Conservation (phyloP, 1,140 invertebrate genomes). For the Zophobas atratus region DNA sequence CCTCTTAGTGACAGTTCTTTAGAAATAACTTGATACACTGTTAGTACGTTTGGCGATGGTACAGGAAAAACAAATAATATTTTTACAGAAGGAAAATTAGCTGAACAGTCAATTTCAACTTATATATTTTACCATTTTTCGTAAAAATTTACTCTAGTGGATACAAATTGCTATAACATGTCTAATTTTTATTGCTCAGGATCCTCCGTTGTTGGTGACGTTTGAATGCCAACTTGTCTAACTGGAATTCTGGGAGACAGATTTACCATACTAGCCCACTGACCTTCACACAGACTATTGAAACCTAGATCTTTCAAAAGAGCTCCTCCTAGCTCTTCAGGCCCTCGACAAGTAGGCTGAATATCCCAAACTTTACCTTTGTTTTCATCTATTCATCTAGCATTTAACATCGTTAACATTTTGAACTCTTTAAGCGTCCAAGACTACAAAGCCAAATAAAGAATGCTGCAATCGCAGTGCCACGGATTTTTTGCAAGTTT, state of each 20-base stretch:
- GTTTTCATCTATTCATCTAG: constrained; percentile 78
- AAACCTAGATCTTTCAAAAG: constrained; percentile 81
- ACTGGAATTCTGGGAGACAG: constrained; percentile 77
- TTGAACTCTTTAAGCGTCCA: constrained; percentile 62
- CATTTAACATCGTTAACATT: constrained; percentile 49
- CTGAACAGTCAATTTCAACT: background rate
- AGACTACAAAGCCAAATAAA: constrained; percentile 79
- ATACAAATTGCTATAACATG: no score
- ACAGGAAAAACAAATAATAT: background rate
- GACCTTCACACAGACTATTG: constrained; percentile 84
- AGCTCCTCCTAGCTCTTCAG: constrained; percentile 80
- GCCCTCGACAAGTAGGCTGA: constrained; percentile 82
- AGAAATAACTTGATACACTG: background rate
- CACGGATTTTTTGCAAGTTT: constrained; percentile 88
- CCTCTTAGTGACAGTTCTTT: background rate
- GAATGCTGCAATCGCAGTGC: constrained; percentile 87
- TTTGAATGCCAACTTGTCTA: constrained; percentile 46
- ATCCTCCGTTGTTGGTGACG: constrained; percentile 22
- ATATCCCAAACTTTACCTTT: constrained; percentile 81
- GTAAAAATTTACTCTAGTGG: no score
- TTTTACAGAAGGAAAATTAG: background rate
- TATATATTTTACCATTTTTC: no score
- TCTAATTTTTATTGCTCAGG: background rate
- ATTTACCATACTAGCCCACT: constrained; percentile 89
- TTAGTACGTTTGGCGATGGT: background rate